These are phyloP conservation scores for Trachymyrmex cornetzi DNA, from an alignment of 1,140 invertebrate genomes.

Conservation along the genomic window DNA sequence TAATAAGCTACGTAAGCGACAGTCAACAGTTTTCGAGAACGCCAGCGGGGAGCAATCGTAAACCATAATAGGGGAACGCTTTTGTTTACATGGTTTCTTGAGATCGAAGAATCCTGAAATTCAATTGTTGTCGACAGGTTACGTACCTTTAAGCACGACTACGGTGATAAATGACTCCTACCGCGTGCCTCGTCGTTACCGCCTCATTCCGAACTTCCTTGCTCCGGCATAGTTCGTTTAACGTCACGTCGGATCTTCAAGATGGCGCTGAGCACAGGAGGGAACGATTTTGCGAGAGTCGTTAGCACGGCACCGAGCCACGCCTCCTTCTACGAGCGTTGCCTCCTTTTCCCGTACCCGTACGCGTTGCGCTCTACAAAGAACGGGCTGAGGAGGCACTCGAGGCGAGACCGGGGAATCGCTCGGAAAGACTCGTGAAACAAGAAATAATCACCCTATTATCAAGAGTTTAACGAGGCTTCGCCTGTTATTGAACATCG, in stretches of 20 bases:
- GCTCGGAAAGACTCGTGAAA: slow-evolving; percentile 65
- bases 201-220: slow-evolving; percentile 68
- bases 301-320: slow-evolving; percentile 80
- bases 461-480: slow-evolving; percentile 79
- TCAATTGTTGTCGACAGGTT: slow-evolving; percentile 63
- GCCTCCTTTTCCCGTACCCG: slow-evolving; percentile 65
- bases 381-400: slow-evolving; percentile 66
- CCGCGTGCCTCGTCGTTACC: slow-evolving; percentile 68
- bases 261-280: slow-evolving; percentile 73
- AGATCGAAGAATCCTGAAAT: slow-evolving; percentile 44
- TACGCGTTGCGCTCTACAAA: slow-evolving; percentile 61
- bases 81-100: slow-evolving; percentile 38
- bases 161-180: slow-evolving; percentile 66
- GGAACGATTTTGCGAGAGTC: slow-evolving; percentile 77
- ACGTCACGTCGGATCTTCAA: slow-evolving; percentile 77
- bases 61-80: slow-evolving; percentile 17
- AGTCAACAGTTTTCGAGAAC: neutral
- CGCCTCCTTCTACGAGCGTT: slow-evolving; percentile 75
- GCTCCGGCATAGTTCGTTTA: slow-evolving; percentile 72
- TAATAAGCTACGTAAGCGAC: neutral
- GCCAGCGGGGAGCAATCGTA: neutral
- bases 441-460: slow-evolving; percentile 81
- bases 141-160: slow-evolving; percentile 24
- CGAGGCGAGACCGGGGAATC: slow-evolving; percentile 65
- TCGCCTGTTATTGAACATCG: slow-evolving; percentile 76